Evolutionary conservation across 2,888 invertebrate genomes (phyloP), one percentile per base, ranked within the genome.

Genomic region (Sinhomidia bicolor): DNA sequence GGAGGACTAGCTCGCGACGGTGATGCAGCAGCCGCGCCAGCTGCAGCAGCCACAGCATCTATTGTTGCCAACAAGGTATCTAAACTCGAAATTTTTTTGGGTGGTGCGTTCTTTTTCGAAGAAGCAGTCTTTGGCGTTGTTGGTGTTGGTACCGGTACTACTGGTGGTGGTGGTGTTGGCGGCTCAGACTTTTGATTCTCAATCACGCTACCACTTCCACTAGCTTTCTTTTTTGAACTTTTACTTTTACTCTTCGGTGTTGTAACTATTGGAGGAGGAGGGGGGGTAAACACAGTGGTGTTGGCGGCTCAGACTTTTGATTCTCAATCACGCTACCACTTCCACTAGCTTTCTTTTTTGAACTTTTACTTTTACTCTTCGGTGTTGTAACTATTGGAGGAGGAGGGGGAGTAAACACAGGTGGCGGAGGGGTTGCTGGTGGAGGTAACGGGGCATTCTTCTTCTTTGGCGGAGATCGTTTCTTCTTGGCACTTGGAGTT

Each of bases 41-140:
- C 87, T 32, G 86, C 83, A 23, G 84, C 74, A 47, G 90, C 91
- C 0, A 91, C 91, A 71, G 90, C 90, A 6, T 86, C 86, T 79
- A 91, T 91, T n/a, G 91, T 90, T 14, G 88, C 90, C 47, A 82
- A 79, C 4, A 91, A 23, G 0, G 89, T 84, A 54, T 91, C 91
- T 60, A 91, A 47, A 47, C 89, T 89, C 62, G 90, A 85, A 47
- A 91, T 51, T 71, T 90, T 91, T 78, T 90, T 91, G n/a, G 90
- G 87, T 10, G 86, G 80, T 23, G 17, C 87, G 51, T 54, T 83
- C 74, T 85, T 85, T 74, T 78, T 90, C 3, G 89, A 89, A 9
- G 74, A 57, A 23, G 74, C 89, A 89, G 89, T 90, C 88, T 89
- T 91, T 60, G 80, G 60, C 20, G 78, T 79, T 17, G 57, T 57